Evolutionary conservation across 2,797 vertebrate species (phyloP), one percentile per base, ranked within the genome.

Genomic region (Liparis tanakae): DNA sequence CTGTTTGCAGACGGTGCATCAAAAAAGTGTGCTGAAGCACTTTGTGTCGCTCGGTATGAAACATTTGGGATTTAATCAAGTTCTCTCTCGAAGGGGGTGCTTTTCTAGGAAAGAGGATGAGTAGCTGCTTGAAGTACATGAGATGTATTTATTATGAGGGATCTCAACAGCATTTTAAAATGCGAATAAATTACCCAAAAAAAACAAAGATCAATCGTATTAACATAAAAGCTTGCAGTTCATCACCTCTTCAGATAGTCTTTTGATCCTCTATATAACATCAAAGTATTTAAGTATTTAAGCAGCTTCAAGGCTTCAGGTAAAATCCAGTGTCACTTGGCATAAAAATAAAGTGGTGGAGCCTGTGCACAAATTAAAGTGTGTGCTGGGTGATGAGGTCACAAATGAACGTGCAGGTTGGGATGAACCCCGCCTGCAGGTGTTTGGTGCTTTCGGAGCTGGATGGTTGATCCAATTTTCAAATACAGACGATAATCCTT

Each of bases 401-500:
- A 55, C 64, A 74, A 68, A 68, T 67, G 8, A 20, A 43, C 20
- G 7, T 50, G 33, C 48, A 62, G 57, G 46, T 20, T 50, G 18
- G 56, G 33, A 30, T 54, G 56, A 44, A 59, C 7, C 0, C 55
- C 17, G 1, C 7, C 37, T 6, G 33, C 20, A 22, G 13, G 13
- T 9, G 22, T 56, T 68, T 57, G 5, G 17, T 20, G 12, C 8
- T 50, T 81, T 75, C 8, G 13, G 15, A 39, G 17, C 37, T 72
- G 56, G 33, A 69, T 10, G 43, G 34, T 67, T 67, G 46, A 74
- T 80, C 60, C 64, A 62, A 7, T 80, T 60, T 68, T 43, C 36
- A 75, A 72, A 80, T 33, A 22, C 46, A 59, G 22, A 54, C 15
- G 53, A 61, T 59, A 71, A 84, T 74, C 64, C 51, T 72, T 37